Evolutionary conservation across 1,140 invertebrate genomes (phyloP), one percentile per base, ranked within the genome.

Genomic region (Drosophila kikkawai): DNA sequence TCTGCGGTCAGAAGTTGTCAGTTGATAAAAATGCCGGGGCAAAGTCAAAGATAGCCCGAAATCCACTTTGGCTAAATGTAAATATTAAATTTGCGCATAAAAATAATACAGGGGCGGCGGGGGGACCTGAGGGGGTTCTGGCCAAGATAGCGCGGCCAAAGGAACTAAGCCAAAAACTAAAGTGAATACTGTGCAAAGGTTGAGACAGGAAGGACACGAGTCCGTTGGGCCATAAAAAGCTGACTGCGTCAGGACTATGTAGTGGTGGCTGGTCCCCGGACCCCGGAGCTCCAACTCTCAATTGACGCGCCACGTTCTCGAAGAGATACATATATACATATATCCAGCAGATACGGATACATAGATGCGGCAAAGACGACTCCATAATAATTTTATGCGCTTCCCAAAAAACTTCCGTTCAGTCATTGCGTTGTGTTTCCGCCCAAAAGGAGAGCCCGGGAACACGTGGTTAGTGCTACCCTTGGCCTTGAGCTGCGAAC

Each of bases 321-420:
- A 42, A 73, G n/a, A 64, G 22, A 26, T 37, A 63, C 11, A 65
- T 37, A 63, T 7, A 65, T 44, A 66, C 7, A 37, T 65, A 68
- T 41, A 55, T 50, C 55, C 34, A 44, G 17, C 22, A 53, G 53
- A 51, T 75, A 66, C 50, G 53, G 58, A 65, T 59, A 41, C 15
- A 26, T 36, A 19, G 22, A 19, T 60, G 39, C 42, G 17, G 15
- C 17, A 22, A 75, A 66, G 83, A 84, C 68, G 81, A 90, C 85
- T 88, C 85, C 84, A 88, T 88, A 88, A 88, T 88, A 88, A 88
- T 88, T 88, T 88, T 88, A 88, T 88, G 84, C 85, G 85, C 84
- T 88, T 88, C 84, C 84, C 84, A 90, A 88, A 87, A 88, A 88
- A 88, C 84, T 88, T 88, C 85, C 84, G 85, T 69, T 90, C 84